These are phyloP conservation scores for Dendrocopos noguchii DNA, from an alignment of 2,113 vertebrate species.

Conservation along the genomic window DNA sequence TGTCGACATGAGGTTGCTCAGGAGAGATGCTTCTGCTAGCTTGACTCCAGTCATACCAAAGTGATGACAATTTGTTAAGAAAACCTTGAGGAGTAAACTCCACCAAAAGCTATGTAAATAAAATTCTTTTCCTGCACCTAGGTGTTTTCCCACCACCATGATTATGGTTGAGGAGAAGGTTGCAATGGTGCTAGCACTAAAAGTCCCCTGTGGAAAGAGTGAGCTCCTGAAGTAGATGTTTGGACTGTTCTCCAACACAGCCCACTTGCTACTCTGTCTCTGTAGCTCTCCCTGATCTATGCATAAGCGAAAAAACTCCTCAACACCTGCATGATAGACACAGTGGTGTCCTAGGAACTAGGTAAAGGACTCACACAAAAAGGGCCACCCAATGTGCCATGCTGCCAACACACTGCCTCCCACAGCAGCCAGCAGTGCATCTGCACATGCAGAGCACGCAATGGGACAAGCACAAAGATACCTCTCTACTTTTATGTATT, in stretches of 20 bases:
- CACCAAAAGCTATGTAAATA: background rate
- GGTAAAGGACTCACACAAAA: background rate
- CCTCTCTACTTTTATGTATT: background rate
- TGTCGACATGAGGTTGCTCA: accelerated
- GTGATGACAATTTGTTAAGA: background rate
- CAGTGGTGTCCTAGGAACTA: background rate
- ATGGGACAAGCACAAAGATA: background rate
- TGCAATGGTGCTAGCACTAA: background rate
- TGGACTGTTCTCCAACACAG: background rate
- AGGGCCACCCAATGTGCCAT: background rate
- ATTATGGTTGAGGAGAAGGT: background rate
- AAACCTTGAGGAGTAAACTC: background rate
- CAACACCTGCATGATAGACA: background rate
- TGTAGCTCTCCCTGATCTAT: background rate
- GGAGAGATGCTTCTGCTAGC: background rate
- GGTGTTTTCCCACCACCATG: background rate
- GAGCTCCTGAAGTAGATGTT: background rate
- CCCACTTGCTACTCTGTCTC: background rate
- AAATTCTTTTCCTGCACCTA: background rate
- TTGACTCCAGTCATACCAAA: background rate
- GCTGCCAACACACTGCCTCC: background rate
- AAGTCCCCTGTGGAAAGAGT: background rate
- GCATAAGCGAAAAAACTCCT: background rate
- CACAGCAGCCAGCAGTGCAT: background rate
- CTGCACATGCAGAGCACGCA: accelerated